Conservation (phyloP, 2,797 vertebrate species). For the Amblyraja radiata region DNA sequence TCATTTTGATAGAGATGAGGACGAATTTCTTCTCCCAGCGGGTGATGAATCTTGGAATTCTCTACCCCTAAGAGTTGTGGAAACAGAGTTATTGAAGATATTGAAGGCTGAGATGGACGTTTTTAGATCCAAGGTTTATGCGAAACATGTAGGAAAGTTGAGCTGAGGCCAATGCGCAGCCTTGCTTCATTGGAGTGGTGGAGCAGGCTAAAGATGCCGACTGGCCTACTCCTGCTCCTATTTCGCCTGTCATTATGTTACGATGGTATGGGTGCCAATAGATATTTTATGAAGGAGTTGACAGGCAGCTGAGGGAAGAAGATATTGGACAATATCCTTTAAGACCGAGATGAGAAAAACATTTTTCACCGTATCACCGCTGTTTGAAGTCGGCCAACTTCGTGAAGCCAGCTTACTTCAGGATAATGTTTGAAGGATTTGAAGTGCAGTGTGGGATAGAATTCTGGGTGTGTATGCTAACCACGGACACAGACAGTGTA, state of each 20-base stretch:
- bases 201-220: too few species aligned
- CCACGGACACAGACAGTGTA: constrained; percentile 64
- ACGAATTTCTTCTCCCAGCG: too few species aligned
- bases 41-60: too few species aligned
- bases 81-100: too few species aligned
- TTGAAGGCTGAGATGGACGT: too few species aligned
- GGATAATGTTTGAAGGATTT: constrained; percentile 12
- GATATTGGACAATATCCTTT: not conserved
- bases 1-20: too few species aligned
- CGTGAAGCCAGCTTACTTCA: constrained; percentile 35
- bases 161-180: too few species aligned
- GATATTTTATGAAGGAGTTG: not conserved
- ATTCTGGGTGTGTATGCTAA: not conserved
- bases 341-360: too few species aligned
- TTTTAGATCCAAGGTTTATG: too few species aligned
- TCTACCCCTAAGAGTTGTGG: too few species aligned
- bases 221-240: not conserved
- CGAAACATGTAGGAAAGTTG: too few species aligned
- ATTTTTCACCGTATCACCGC: not conserved
- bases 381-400: constrained; percentile 24
- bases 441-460: constrained; percentile 11
- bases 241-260: not conserved
- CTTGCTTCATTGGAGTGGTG: too few species aligned
- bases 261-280: not conserved
- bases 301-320: not conserved